These are phyloP conservation scores for Rhopalosiphum nymphaeae DNA, from an alignment of 2,888 invertebrate species.

Conservation along the genomic window DNA sequence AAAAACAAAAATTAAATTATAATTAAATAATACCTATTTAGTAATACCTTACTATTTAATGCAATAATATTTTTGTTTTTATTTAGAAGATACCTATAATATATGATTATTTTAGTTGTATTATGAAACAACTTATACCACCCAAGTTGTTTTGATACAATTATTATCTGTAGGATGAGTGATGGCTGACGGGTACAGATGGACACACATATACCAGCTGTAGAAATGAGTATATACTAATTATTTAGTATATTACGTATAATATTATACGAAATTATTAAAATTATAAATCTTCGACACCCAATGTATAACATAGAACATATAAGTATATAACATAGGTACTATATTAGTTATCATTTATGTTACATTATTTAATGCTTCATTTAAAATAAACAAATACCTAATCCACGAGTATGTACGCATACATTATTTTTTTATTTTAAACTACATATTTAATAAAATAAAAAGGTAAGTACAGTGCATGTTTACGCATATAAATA, in stretches of 20 bases:
- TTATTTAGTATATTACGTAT: background rate
- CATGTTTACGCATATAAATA: background rate
- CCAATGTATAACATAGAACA: background rate
- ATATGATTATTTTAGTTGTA: background rate
- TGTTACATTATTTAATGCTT: background rate
- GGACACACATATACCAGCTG: background rate
- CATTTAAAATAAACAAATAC: background rate
- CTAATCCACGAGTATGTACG: background rate
- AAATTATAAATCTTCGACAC: background rate
- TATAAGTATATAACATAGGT: background rate
- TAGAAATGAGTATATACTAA: background rate
- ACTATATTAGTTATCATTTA: background rate
- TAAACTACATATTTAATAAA: background rate
- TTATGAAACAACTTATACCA: background rate
- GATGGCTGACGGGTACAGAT: background rate
- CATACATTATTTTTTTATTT: background rate
- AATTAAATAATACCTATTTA: no score
- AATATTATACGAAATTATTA: background rate
- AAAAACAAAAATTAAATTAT: background rate
- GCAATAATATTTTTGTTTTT: background rate
- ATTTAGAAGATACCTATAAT: background rate
- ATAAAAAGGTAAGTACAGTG: background rate
- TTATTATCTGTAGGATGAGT: constrained; percentile 10
- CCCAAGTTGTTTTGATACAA: constrained; percentile 32
- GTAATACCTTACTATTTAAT: background rate